A percentile compares a stretch with the other conserved stretches of the same genome.
phyloP scores from a whole-genome alignment of 2,888 invertebrate species.

The Caenorhabditis parvicauda region DNA sequence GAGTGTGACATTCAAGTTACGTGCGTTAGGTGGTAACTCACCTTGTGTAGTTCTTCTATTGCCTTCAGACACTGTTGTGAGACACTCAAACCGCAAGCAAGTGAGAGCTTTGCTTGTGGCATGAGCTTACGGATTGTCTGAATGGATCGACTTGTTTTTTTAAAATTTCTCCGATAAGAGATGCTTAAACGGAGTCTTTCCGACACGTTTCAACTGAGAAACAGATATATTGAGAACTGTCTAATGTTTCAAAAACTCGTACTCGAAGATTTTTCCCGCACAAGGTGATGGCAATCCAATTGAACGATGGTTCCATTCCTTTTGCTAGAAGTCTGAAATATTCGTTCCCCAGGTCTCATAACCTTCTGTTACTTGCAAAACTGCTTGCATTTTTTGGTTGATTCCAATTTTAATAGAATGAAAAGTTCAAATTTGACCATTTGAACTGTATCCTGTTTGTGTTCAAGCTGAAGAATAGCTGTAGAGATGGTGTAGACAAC shows the following conservation, averaged over 20 bases:
- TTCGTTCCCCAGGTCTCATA: background rate
- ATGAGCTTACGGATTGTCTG: slow-evolving; percentile 25
- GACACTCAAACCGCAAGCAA: slow-evolving; percentile 36
- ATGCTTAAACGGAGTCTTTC: no score
- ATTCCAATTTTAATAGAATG: slow-evolving; percentile 28
- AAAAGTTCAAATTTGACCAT: slow-evolving; percentile 34
- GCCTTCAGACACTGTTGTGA: slow-evolving; percentile 37
- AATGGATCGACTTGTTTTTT: no score
- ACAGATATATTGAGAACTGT: no score
- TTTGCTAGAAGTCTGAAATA: slow-evolving; percentile 22
- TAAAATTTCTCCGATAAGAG: no score
- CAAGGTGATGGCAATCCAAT: slow-evolving; percentile 40
- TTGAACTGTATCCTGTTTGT: slow-evolving; percentile 25
- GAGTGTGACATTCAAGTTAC: slow-evolving; percentile 1
- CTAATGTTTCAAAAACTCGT: background rate
- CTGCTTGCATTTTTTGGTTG: slow-evolving; percentile 26
- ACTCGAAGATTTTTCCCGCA: slow-evolving; percentile 30
- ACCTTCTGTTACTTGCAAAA: slow-evolving; percentile 22
- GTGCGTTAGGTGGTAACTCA: slow-evolving; percentile 2
- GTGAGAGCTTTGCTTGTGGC: slow-evolving; percentile 27
- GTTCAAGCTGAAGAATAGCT: slow-evolving; percentile 21
- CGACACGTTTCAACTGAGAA: no score
- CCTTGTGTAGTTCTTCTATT: slow-evolving; percentile 34
- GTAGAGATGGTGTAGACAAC: background rate
- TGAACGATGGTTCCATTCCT: slow-evolving; percentile 27